These are phyloP conservation scores for Sisyra terminalis DNA, from an alignment of 2,888 invertebrate genomes.

Conservation along the genomic window DNA sequence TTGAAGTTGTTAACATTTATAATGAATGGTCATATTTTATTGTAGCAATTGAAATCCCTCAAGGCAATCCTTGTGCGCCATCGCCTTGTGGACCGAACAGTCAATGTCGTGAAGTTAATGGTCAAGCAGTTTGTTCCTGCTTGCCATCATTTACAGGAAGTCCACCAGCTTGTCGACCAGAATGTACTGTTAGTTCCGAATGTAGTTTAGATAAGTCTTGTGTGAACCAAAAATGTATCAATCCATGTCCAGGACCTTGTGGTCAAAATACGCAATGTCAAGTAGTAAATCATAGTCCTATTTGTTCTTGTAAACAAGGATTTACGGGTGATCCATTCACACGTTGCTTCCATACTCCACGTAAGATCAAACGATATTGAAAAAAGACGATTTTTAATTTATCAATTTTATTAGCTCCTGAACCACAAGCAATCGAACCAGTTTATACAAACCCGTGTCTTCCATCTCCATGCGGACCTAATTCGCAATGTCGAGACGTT, in stretches of 20 bases:
- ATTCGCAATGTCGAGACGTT: constrained; percentile 42
- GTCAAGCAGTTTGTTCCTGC: constrained; percentile 54
- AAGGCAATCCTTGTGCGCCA: constrained; percentile 49
- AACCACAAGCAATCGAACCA: constrained; percentile 17
- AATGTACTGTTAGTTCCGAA: constrained; percentile 52
- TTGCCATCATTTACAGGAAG: constrained; percentile 41
- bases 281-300: constrained; percentile 53
- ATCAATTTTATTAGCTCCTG: constrained; percentile 12
- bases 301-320: constrained; percentile 42
- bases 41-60: constrained; percentile 20
- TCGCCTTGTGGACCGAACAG: constrained; percentile 71
- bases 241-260: constrained; percentile 55
- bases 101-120: constrained; percentile 49
- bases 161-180: constrained; percentile 53
- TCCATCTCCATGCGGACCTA: constrained; percentile 27
- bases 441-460: constrained; percentile 22
- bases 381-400: no score
- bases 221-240: constrained; percentile 45
- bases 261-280: constrained; percentile 53
- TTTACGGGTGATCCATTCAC: constrained; percentile 45
- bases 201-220: constrained; percentile 48
- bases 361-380: constrained; percentile 20
- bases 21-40: neutral
- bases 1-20: neutral
- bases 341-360: constrained; percentile 27